These are phyloP conservation scores for Gymnocephalus cernua DNA, from an alignment of 2,113 vertebrate genomes.

Conservation along the genomic window DNA sequence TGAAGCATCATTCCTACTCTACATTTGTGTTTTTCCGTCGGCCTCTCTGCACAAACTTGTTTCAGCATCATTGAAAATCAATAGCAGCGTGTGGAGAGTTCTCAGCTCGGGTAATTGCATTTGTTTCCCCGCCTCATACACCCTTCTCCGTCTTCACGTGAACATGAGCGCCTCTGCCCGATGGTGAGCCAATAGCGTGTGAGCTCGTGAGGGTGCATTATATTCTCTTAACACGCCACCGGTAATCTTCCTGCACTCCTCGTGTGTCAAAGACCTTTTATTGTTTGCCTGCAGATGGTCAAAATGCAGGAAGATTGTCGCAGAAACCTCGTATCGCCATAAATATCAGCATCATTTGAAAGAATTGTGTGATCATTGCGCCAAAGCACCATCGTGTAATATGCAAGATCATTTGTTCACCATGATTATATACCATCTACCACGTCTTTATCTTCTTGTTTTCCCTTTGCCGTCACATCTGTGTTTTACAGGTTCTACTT, in stretches of 20 bases:
- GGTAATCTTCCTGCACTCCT: background rate
- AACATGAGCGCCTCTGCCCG: slow-evolving; percentile 39
- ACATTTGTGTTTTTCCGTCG: slow-evolving; percentile 7
- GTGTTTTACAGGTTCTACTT: too few relatives aligned
- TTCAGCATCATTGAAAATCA: slow-evolving; percentile 42
- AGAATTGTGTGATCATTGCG: too few relatives aligned
- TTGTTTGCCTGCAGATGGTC: background rate
- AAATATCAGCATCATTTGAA: too few relatives aligned
- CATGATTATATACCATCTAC: too few relatives aligned
- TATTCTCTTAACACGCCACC: background rate
- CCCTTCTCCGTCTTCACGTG: slow-evolving; percentile 20
- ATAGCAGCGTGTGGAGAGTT: slow-evolving; percentile 51
- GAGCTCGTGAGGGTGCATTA: slow-evolving; percentile 5
- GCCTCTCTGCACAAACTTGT: slow-evolving; percentile 18
- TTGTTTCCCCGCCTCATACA: slow-evolving; percentile 15
- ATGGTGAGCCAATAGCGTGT: slow-evolving; percentile 26
- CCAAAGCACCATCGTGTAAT: too few relatives aligned
- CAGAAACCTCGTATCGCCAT: too few relatives aligned
- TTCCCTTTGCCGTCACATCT: too few relatives aligned
- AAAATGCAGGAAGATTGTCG: background rate
- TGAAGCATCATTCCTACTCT: background rate
- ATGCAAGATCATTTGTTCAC: too few relatives aligned
- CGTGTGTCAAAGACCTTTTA: background rate
- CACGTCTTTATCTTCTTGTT: too few relatives aligned
- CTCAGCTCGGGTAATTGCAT: slow-evolving; percentile 46